phyloP scores from a whole-genome alignment of 2,113 vertebrate species.

The Pangasianodon gigas region DNA sequence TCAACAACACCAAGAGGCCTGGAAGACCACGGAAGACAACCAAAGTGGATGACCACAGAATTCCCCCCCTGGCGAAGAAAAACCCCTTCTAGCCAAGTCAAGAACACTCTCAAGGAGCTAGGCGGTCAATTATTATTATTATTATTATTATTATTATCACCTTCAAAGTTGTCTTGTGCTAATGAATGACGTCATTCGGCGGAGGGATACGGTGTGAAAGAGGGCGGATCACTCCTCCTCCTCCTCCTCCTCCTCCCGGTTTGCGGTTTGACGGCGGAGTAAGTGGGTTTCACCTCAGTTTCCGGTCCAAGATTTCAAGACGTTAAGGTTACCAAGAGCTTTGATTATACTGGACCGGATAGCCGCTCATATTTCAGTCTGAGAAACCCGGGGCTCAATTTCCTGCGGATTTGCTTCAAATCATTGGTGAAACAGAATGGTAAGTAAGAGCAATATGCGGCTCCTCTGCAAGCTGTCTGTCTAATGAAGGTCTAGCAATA shows the following conservation, averaged over 20 bases:
- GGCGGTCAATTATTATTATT: neutral
- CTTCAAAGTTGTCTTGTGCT: neutral
- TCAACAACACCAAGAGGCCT: too few relatives aligned
- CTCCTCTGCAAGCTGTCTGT: neutral
- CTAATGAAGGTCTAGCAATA: neutral
- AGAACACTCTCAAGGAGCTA: too few relatives aligned
- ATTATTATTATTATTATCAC: neutral
- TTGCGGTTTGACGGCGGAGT: neutral
- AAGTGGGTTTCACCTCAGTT: constrained; percentile 4
- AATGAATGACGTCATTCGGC: constrained; percentile 49
- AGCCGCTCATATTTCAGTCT: neutral
- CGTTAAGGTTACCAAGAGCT: neutral
- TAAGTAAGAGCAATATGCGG: constrained; percentile 17
- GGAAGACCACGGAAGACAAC: too few relatives aligned
- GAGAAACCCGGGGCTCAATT: neutral
- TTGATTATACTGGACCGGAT: neutral
- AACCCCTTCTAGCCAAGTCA: too few relatives aligned
- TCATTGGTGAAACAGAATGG: constrained; percentile 30
- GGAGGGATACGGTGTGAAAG: constrained; percentile 54
- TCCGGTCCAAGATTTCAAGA: constrained; percentile 15
- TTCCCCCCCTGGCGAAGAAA: too few relatives aligned
- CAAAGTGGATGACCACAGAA: too few relatives aligned
- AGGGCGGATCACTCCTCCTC: constrained; percentile 14
- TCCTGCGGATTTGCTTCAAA: neutral
- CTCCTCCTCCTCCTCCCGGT: neutral